Base-by-base conservation (phyloP, 2,888 invertebrate genomes). In the Stenolophus ochropezus region DNA sequence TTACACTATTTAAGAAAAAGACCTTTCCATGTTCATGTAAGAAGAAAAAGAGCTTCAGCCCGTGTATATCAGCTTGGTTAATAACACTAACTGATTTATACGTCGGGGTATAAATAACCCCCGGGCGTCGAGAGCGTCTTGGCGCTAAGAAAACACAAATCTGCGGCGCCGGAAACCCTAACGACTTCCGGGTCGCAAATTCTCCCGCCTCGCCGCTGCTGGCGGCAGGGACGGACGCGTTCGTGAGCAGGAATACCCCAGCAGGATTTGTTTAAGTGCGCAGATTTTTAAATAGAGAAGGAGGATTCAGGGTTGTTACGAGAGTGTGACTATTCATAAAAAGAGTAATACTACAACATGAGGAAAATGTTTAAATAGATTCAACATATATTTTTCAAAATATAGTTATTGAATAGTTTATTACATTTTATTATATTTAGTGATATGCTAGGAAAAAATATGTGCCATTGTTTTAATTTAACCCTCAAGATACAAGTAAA, bases 61-160 rank as follows among this genome's bases (percentile, higher is more conserved):
- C 88, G 33, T 42, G 33, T 42, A 42, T 42, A 42, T 42, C 33
- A 42, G 33, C 33, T 42, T 42, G 89, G 88, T 89, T 89, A 88
- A 89, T 89, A 83, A 88, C 88, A 87, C 87, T 86, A 85, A 86
- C 86, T 88, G 88, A 88, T 88, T 88, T 88, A 88, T 87, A 80
- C 84, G 5, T 83, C 83, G 83, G 74, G 47, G 82, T 83, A 84
- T 84, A 84, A 83, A 85, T 85, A 86, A 85, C 85, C 58, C 53
- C 49, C 49, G 51, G 49, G 47, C 21, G 42, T n/a, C 71, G 49
- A 20, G 14, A 42, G 21, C 73, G 73, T 71, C 71, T 71, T 71
- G 33, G 71, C 71, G 73, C 56, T 80, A 80, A 80, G 80, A 80
- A 80, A 80, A 80, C 80, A 80, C 80, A 80, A 80, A 80, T 80